Evolutionary conservation across 2,888 invertebrate genomes (phyloP).

Genomic region (Synergus japonicus): DNA sequence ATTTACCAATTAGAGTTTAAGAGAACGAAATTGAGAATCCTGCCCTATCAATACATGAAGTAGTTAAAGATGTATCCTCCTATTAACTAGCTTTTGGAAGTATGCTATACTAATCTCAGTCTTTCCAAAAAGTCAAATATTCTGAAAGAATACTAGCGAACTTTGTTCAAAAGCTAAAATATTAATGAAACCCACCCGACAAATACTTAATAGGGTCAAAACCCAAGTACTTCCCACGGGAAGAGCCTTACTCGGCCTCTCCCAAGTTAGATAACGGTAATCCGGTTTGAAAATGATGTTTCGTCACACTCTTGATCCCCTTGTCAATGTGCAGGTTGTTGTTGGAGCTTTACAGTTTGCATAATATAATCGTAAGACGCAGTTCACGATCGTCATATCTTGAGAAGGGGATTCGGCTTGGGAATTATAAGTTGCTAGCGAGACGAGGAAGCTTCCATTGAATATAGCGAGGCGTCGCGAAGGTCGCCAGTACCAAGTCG

Average conservation of each 20-base stretch:
- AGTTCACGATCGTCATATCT: not conserved
- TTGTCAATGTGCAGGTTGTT: not conserved
- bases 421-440: not conserved
- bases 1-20: no score
- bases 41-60: no score
- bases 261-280: constrained; percentile 21
- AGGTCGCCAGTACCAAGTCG: constrained; percentile 42
- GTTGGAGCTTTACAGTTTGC: not conserved
- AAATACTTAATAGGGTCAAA: not conserved
- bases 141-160: not conserved
- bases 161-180: not conserved
- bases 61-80: no score
- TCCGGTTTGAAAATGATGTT: constrained; percentile 12
- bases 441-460: constrained; percentile 38
- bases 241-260: not conserved
- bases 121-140: not conserved
- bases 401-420: not conserved
- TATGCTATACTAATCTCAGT: not conserved
- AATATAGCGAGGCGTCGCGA: constrained; percentile 40
- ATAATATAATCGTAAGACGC: constrained; percentile 26
- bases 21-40: no score
- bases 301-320: constrained; percentile 13
- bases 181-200: not conserved
- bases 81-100: no score
- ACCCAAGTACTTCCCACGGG: not conserved